Base-by-base conservation (phyloP, 2,797 vertebrate genomes). In the Acrossocheilus wenchowensis region DNA sequence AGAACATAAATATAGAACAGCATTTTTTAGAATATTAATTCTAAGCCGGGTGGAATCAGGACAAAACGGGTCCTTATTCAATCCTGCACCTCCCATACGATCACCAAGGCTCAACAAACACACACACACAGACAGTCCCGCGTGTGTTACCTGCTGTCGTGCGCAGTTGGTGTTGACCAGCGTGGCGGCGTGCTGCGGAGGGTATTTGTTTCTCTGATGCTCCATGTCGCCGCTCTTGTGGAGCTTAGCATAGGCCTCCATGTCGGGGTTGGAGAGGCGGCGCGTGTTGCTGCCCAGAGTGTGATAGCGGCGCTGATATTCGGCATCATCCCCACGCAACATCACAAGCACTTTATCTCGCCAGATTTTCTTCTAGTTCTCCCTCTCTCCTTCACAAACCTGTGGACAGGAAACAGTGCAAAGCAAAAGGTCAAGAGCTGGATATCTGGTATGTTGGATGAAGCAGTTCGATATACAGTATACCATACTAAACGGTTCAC, bases 301-400 rank as follows among this genome's bases (percentile, higher is more conserved):
- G 91, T 97, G 96, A 95, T 98, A 98, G 86, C 98, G 97, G 89
- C 97, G 94, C 12, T 97, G 97, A 94, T 98, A 98, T 91, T 98
- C 97, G 30, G 96, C 98, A 97, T 99, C 97, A 5, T 98, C 96
- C 4, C 97, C 96, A 72, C 97, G 98, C 95, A 98, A 97, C 98
- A 99, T 98, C 94, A 84, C 88, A 69, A 54, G 26, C 74, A 41
- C 52, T 81, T 74, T 66, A 43, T 78, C 54, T 54, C n/a, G 5
- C 26, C 54, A 26, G 17, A 54, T 34, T 26, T 62, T 75, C 81
- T 81, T 72, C 43, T 57, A 39, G 83, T 36, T 34, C 72, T 71
- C 62, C 39, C 69, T 81, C 82, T 45, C 36, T 62, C 26, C 45
- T 66, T 36, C 41, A 50, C 66, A 60, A 68, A 83, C 83, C 89